phyloP scores from a whole-genome alignment of 1,140 invertebrate genomes.

The Polypedilum pembai region DNA sequence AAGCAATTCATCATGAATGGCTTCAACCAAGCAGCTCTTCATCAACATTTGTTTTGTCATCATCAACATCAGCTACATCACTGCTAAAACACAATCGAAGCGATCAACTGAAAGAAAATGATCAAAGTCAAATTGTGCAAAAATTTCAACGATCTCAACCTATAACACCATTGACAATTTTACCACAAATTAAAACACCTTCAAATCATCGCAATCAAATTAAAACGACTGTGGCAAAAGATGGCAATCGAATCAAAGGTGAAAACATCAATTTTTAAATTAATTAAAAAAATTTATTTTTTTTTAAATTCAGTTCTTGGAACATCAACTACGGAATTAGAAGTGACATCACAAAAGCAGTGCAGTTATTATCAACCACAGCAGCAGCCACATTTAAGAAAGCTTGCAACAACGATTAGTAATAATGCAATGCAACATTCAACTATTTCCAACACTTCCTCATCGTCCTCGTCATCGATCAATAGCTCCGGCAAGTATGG shows the following conservation, averaged over 20 bases:
- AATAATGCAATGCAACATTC: conserved; percentile 22
- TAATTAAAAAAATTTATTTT: background rate
- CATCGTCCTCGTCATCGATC: conserved; percentile 9
- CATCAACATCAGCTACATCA: conserved; percentile 38
- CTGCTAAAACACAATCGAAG: background rate
- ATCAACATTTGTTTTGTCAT: conserved; percentile 34
- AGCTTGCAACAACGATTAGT: background rate
- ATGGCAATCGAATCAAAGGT: conserved; percentile 21
- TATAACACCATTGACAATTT: conserved; percentile 37
- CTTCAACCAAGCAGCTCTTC: conserved; percentile 46
- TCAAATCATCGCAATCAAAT: conserved; percentile 17
- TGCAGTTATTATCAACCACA: background rate
- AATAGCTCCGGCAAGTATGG: conserved; percentile 31
- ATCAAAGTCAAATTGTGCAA: conserved; percentile 26
- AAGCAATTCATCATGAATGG: conserved; percentile 74
- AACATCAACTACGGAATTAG: conserved; percentile 6
- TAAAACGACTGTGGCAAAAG: background rate
- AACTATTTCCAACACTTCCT: conserved; percentile 15
- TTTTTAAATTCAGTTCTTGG: background rate
- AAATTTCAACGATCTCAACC: conserved; percentile 34
- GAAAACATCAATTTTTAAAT: background rate
- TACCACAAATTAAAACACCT: conserved; percentile 42
- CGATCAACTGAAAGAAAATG: conserved; percentile 20
- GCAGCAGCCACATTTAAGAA: background rate
- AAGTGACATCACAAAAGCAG: background rate